Evolutionary conservation across 64 coral and sea anemone genomes (phyloP), one percentile per base, ranked within the genome.

Genomic region (Stichodactyla helianthus): DNA sequence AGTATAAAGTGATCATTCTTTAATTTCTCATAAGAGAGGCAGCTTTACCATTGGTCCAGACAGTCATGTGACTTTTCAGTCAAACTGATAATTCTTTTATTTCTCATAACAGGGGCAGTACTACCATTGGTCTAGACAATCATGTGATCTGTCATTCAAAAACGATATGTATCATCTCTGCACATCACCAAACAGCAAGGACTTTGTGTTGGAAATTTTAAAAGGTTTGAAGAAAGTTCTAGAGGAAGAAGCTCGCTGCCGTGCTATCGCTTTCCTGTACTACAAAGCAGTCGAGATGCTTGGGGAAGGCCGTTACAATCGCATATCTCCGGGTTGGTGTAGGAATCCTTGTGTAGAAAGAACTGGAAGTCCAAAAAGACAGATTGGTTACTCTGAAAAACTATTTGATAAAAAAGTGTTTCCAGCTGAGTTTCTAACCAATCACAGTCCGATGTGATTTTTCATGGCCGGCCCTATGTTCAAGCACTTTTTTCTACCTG

Each of bases 81-180:
- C 5, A 65, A n/a, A 20, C 3, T 71, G 67, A 71, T 71, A 20
- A 27, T 71, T 0, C n/a, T 1, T 68, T 68, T 5, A n/a, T 20
- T 68, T 68, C 68, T 74, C 25, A 9, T 9, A 74, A 74, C 68
- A 81, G 78, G 78, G 78, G 26, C 15, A 81, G 51, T 28, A 52
- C 50, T 81, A 54, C 52, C 15, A 54, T 54, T 81, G 78, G 78
- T 81, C 78, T 1, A 81, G 50, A 53, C 31, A 81, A 51, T 19
- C 78, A 81, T 81, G 78, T 81, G 78, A 81, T 20, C 7, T 20
- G 5, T 52, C 78, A 2, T 81, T 81, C 50, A 14, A 81, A 81
- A 81, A 81, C 15, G 78, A 81, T 28, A 81, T 81, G 78, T 18
- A 81, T 15, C 6, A 54, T 54, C 52, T 81, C 16, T 81, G 78